Evolutionary conservation across 2,888 invertebrate genomes (phyloP).

Genomic region (Drosophila rubida): DNA sequence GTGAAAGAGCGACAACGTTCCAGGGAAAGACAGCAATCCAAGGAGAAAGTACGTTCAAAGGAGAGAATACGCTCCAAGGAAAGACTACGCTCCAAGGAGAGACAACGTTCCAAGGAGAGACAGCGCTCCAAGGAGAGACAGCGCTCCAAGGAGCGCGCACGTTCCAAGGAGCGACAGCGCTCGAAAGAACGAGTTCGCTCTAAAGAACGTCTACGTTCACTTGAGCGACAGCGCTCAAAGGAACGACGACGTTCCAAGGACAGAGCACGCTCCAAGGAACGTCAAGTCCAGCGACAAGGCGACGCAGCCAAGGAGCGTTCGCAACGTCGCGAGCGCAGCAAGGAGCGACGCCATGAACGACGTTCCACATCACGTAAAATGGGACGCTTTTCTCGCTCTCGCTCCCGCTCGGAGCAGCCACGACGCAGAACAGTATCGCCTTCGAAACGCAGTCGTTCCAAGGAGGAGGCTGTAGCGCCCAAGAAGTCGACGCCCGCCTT

Average conservation of each 20-base stretch:
- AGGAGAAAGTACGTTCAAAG: constrained; percentile 10
- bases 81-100: constrained; percentile 35
- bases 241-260: constrained; percentile 25
- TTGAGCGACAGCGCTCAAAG: constrained; percentile 28
- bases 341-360: constrained; percentile 18
- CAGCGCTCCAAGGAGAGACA: constrained; percentile 18
- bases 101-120: constrained; percentile 21
- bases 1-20: constrained; percentile 26
- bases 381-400: constrained; percentile 46
- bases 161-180: constrained; percentile 21
- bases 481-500: constrained; percentile 61
- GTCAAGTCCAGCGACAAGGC: constrained; percentile 1
- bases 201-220: constrained; percentile 34
- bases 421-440: constrained; percentile 22
- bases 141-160: constrained; percentile 28
- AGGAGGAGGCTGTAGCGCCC: constrained; percentile 21
- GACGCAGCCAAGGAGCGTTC: constrained; percentile 25
- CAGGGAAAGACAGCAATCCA: constrained; percentile 10
- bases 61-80: constrained; percentile 37
- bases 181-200: constrained; percentile 30
- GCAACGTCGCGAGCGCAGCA: constrained; percentile 27
- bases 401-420: constrained; percentile 45
- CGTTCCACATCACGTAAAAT: constrained; percentile 44
- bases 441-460: constrained; percentile 39
- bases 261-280: constrained; percentile 23